These are phyloP conservation scores for Ophion ellenae DNA, from an alignment of 2,888 invertebrate species.

Conservation along the genomic window DNA sequence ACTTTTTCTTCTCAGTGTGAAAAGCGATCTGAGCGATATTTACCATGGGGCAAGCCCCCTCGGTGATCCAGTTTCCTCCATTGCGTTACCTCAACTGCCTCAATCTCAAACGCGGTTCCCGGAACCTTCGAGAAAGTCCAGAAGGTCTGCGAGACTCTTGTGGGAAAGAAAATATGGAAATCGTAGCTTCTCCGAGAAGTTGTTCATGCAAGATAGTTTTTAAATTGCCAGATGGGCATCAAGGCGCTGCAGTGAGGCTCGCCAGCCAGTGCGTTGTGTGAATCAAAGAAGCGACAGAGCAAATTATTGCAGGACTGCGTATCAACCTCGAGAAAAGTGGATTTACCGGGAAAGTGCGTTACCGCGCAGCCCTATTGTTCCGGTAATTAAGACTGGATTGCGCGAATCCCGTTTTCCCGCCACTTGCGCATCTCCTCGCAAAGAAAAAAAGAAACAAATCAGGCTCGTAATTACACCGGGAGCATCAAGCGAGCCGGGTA, in stretches of 20 bases:
- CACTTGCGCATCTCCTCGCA: slow-evolving; percentile 26
- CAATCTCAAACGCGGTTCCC: slow-evolving; percentile 37
- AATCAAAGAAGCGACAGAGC: slow-evolving; percentile 21
- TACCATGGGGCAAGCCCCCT: neutral
- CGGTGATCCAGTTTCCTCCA: neutral
- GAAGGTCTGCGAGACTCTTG: slow-evolving; percentile 44
- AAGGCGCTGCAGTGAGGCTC: neutral
- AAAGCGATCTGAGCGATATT: too few relatives aligned
- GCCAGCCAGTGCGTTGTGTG: neutral
- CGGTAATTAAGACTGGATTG: slow-evolving; percentile 71
- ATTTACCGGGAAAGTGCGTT: slow-evolving; percentile 68
- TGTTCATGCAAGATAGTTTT: slow-evolving; percentile 70
- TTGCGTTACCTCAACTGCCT: slow-evolving; percentile 12
- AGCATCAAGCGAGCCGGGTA: slow-evolving; percentile 7
- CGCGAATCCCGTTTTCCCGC: slow-evolving; percentile 25
- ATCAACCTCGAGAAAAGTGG: slow-evolving; percentile 47
- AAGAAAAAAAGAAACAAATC: slow-evolving; percentile 20
- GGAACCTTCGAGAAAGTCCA: slow-evolving; percentile 68
- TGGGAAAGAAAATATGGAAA: slow-evolving; percentile 77
- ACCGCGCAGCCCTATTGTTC: slow-evolving; percentile 70
- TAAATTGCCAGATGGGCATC: slow-evolving; percentile 54
- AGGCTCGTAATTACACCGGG: slow-evolving; percentile 45
- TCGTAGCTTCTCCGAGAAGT: slow-evolving; percentile 69
- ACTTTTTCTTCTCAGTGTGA: too few relatives aligned
- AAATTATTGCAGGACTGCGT: slow-evolving; percentile 40